Base-by-base conservation (phyloP, 2,113 vertebrate genomes). In the Phodopus roborovskii region DNA sequence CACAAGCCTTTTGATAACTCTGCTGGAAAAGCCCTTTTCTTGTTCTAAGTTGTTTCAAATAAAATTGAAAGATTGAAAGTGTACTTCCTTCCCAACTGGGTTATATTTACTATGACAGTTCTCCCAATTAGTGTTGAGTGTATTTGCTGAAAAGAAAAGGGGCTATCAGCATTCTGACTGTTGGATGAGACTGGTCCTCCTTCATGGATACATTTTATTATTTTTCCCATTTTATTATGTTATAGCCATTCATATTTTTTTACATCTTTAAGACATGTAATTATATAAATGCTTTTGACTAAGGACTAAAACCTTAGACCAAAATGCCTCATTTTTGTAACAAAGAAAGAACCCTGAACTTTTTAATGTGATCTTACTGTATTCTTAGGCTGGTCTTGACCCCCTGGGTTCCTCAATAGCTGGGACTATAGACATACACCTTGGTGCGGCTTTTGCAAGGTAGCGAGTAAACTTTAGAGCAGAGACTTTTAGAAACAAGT, bases 301-400 rank as follows among this genome's bases (percentile, higher is more conserved):
- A 60, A 83, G 17, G 56, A 88, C 48, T 84, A 74, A 85, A 28
- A 79, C 13, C 50, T n/a, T 91, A 89, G 48, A 85, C 94, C 83
- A 93, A 95, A 91, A 84, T 16, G 78, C 9, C n/a, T 28, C 90
- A n/a, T 28, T 39, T 91, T 81, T 93, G 33, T 88, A 79, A 58
- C 84, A 88, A 78, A 75, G 36, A 78, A 64, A 90, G 70, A 86
- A 64, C 36, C 82, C 60, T 79, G 74, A 60, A 48, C 60, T 81
- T 81, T 81, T 42, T 42, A n/a, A 82, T 50, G 17, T 50, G 12
- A 5, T 58, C 56, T 66, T 66, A 53, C 39, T 73, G 12, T 74
- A 20, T 50, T 92, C 39, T 33, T 33, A 36, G 20, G 39, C 70
- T 50, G 4, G 15, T 50, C 81, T 50, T 33, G 11, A 73, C 71